A percentile compares a stretch with the other conserved stretches of the same genome.
phyloP scores from a whole-genome alignment of 1,140 invertebrate species.

The Cydia fagiglandana region DNA sequence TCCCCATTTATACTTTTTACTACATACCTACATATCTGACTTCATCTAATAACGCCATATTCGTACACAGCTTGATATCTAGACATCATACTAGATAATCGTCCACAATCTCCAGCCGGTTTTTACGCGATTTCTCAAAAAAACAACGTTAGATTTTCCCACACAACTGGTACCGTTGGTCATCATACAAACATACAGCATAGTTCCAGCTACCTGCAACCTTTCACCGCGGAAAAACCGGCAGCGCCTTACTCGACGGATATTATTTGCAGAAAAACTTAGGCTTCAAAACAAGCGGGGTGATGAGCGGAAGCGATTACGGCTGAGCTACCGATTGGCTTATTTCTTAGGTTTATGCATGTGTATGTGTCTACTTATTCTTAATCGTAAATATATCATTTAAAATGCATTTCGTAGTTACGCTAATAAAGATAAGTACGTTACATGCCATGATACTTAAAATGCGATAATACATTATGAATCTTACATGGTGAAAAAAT shows the following conservation, averaged over 20 bases:
- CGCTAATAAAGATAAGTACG: too few relatives aligned
- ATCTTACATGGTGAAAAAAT: too few relatives aligned
- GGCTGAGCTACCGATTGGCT: background rate
- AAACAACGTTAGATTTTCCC: conserved; percentile 54
- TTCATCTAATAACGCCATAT: too few relatives aligned
- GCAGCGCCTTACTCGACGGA: conserved; percentile 66
- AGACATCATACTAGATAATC: background rate
- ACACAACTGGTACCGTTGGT: conserved; percentile 57
- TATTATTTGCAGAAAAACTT: conserved; percentile 74
- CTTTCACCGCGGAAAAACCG: conserved; percentile 75
- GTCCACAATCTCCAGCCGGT: conserved; percentile 37
- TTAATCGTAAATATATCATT: too few relatives aligned
- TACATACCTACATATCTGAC: too few relatives aligned
- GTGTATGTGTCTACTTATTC: too few relatives aligned
- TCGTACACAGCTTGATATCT: background rate
- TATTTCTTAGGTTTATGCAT: too few relatives aligned
- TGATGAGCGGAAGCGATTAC: background rate
- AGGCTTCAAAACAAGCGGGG: conserved; percentile 48
- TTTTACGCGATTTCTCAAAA: conserved; percentile 55
- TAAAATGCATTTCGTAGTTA: too few relatives aligned
- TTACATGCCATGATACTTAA: too few relatives aligned
- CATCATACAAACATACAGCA: conserved; percentile 48
- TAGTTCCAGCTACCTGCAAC: conserved; percentile 67
- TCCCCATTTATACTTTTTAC: too few relatives aligned
- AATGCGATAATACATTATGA: too few relatives aligned